Base-by-base conservation (phyloP, 2,113 vertebrate genomes). In the Poeciliopsis retropinna region DNA sequence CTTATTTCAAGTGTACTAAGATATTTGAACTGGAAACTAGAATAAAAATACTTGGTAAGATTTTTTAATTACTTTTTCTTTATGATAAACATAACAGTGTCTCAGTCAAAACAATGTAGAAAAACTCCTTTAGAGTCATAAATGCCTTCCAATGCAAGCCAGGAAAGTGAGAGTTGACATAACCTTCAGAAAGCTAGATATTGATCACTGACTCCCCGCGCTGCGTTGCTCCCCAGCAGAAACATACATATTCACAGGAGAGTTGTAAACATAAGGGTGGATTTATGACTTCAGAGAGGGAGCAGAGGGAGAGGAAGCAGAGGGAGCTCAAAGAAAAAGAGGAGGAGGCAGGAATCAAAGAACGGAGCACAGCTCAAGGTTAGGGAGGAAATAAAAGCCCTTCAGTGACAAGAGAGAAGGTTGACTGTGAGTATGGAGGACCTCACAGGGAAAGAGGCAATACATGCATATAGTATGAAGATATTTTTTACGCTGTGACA, bases 111-210 rank as follows among this genome's bases (percentile, higher is more conserved):
- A 51, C n/a, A 27, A 19, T n/a, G 30, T 73, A 78, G 70, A 72
- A 70, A 67, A 72, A 57, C 25, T 54, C 7, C 83, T 69, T 77
- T 39, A 61, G 81, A 71, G 8, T 27, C 70, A 60, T 89, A 71
- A 92, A 66, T 10, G 66, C 68, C 80, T 89, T 88, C 86, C 85
- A 87, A 90, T 84, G 89, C 84, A 57, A 86, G 76, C 44, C 85
- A 87, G 88, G 87, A 92, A 92, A 84, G 75, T 7, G 6, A 80
- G 81, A 76, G 75, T 62, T 72, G 75, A 78, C 71, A 54, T 73
- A 80, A 86, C 83, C 73, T 60, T 39, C 29, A 79, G 71, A 80
- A 60, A 64, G 79, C 47, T 32, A 34, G 54, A 76, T 70, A 82
- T 22, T n/a, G 72, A 84, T 83, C 67, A 75, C 57, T 54, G 39